Evolutionary conservation across 2,888 invertebrate genomes (phyloP), one percentile per base, ranked within the genome.

Genomic region (Willowsia nigromaculata): DNA sequence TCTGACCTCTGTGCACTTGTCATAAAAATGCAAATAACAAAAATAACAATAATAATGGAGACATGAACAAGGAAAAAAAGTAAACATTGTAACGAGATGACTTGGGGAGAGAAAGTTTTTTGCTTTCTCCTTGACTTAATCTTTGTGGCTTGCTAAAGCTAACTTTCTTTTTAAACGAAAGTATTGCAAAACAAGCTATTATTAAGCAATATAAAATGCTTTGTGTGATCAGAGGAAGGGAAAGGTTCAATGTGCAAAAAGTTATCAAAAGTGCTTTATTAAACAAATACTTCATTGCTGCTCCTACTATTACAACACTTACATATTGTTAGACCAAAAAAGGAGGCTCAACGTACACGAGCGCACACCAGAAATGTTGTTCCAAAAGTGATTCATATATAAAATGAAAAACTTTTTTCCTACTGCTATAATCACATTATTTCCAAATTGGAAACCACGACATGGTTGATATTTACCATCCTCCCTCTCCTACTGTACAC

Each of bases 1-100:
- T 9, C 7, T 78, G 78, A 30, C 50, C 78, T 53, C 27, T 78
- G n/a, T n/a, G 50, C 78, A 78, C 53, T 53, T 53, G 53, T 78
- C 78, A 53, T 78, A 78, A 78, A 27, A 47, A 78, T 78, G 78
- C 78, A 78, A 78, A 78, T 53, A 18, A 30, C 43, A 22, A 11
- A 6, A 37, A 4, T 27, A n/a, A n/a, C 9, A 5, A 18, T n/a
- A 18, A 50, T 1, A 53, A 27, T 27, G 5, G 33, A 33, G 30
- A 33, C 33, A 65, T 15, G 33, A 33, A 30, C n/a, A 62, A 62
- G 1, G 43, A 1, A 43, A 37, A 47, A 71, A 43, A 56, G 37
- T 37, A 68, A 68, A 68, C 68, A 68, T 18, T 68, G 37, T 5
- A 18, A 68, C 33, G 4, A 4, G 15, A 30, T n/a, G n/a, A 25